Percentiles rank a stretch among this genome's conserved stretches.
These are phyloP conservation scores for Macroteleia sp. DNA, from an alignment of 2,888 invertebrate genomes.

Conservation along the genomic window DNA sequence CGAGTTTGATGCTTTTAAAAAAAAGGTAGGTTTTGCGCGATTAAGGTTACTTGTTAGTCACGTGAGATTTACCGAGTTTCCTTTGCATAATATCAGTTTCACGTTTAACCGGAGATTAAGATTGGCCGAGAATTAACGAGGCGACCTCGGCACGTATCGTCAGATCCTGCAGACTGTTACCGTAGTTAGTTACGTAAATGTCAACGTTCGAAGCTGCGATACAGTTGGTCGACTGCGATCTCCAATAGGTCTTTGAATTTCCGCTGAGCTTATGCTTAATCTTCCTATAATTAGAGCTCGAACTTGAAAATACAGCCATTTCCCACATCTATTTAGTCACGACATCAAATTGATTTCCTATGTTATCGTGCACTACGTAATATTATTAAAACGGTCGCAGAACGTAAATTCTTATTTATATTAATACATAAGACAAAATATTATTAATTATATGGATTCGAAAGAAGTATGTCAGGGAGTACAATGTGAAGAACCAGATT, in stretches of 20 bases:
- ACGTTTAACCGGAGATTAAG: slow-evolving; percentile 78
- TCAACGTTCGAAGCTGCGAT: slow-evolving; percentile 27
- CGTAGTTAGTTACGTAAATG: slow-evolving; percentile 29
- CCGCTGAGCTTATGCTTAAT: slow-evolving; percentile 29
- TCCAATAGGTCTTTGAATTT: slow-evolving; percentile 43
- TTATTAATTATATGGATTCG: slow-evolving; percentile 15
- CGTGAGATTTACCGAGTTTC: slow-evolving; percentile 70
- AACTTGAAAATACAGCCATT: slow-evolving; percentile 35
- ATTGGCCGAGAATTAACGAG: slow-evolving; percentile 77
- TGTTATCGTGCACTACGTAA: slow-evolving; percentile 3
- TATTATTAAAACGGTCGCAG: not conserved
- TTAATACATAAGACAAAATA: slow-evolving; percentile 5
- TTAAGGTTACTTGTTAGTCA: slow-evolving; percentile 60
- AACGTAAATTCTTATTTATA: not conserved
- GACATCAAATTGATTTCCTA: slow-evolving; percentile 20
- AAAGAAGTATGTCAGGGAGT: no score
- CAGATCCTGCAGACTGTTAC: slow-evolving; percentile 40
- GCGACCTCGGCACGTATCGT: slow-evolving; percentile 50
- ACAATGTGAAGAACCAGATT: no score
- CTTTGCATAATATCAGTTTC: slow-evolving; percentile 80
- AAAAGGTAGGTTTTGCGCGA: slow-evolving; percentile 34
- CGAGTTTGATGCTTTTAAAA: slow-evolving; percentile 22
- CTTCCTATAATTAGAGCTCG: slow-evolving; percentile 37
- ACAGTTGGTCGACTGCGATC: slow-evolving; percentile 5
- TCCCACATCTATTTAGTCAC: slow-evolving; percentile 12